Evolutionary conservation across 2,797 vertebrate species (phyloP).

Genomic region (Crypturellus tataupa): DNA sequence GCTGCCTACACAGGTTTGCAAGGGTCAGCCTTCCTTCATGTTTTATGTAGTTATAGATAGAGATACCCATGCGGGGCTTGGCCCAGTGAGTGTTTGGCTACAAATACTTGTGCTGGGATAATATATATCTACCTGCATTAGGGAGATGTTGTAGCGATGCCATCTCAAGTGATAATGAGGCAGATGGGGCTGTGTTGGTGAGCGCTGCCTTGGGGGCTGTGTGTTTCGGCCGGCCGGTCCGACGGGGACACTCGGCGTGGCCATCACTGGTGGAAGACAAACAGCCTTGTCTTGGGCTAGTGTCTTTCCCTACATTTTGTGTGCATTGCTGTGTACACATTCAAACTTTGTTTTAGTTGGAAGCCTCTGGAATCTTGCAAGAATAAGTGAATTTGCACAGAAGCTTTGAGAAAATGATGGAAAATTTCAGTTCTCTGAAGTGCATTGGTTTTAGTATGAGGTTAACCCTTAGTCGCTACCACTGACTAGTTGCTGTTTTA

Average conservation of each 20-base stretch:
- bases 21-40: background rate
- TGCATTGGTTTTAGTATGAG: background rate
- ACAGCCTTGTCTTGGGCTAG: background rate
- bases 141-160: background rate
- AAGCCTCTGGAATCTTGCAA: background rate
- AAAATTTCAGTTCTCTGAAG: background rate
- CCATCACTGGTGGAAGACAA: background rate
- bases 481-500: background rate
- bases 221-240: fast-evolving
- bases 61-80: background rate
- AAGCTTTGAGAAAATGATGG: background rate
- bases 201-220: background rate
- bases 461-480: background rate
- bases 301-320: background rate
- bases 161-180: background rate
- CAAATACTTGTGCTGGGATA: background rate
- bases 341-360: background rate
- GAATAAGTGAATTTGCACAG: background rate
- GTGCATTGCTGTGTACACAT: background rate
- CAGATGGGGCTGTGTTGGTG: background rate
- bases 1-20: background rate
- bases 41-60: background rate
- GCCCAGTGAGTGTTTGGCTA: background rate
- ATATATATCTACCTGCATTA: fast-evolving
- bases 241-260: background rate